Evolutionary conservation across 2,888 invertebrate species (phyloP).

Genomic region (Caenorhabditis sp.): DNA sequence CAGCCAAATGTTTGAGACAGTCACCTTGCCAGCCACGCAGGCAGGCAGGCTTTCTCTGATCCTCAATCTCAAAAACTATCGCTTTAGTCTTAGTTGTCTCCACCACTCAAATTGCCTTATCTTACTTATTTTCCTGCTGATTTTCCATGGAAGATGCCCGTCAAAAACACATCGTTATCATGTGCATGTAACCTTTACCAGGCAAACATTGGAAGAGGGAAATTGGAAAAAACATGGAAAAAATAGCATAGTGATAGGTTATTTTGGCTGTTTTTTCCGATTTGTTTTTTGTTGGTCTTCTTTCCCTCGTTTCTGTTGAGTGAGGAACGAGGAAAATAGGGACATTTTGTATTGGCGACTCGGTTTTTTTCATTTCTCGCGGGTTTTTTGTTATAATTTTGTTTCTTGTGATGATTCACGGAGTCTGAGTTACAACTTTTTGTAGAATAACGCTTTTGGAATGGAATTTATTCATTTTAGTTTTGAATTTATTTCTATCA

Average conservation of each 20-base stretch:
- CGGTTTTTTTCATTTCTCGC: background rate
- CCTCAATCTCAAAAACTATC: slow-evolving; percentile 30
- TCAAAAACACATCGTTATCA: slow-evolving; percentile 18
- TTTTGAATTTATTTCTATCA: too few species aligned
- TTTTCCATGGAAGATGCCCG: background rate
- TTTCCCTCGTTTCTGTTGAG: background rate
- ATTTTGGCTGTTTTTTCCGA: slow-evolving; percentile 37
- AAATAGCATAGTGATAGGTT: slow-evolving; percentile 23
- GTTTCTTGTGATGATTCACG: too few species aligned
- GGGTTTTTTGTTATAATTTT: background rate
- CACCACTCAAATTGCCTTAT: too few species aligned
- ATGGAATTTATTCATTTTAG: too few species aligned
- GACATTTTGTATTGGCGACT: background rate
- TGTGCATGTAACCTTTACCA: slow-evolving; percentile 18
- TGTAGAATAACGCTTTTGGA: too few species aligned
- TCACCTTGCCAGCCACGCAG: slow-evolving; percentile 46
- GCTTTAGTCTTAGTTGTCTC: slow-evolving; percentile 2
- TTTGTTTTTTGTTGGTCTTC: background rate
- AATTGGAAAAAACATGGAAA: background rate
- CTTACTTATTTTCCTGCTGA: background rate
- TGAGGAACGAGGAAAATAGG: background rate
- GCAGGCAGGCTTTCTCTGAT: slow-evolving; percentile 49
- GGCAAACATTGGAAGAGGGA: slow-evolving; percentile 27
- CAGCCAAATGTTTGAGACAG: slow-evolving; percentile 57
- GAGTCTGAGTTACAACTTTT: too few species aligned